phyloP scores from a whole-genome alignment of 2,113 vertebrate species.

The Pseudonaja textilis region DNA sequence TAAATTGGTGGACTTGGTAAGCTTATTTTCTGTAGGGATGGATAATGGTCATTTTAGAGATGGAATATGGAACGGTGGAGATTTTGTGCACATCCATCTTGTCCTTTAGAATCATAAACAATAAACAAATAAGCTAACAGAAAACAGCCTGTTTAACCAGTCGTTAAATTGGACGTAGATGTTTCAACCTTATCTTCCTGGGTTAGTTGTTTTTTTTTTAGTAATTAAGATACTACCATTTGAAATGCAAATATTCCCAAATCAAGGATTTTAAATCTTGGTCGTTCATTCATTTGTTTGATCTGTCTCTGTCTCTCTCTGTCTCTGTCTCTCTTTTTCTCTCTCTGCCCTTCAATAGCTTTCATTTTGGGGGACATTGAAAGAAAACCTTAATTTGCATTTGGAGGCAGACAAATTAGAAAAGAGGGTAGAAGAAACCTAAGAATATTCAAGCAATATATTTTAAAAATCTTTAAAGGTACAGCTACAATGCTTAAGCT shows the following conservation, averaged over 20 bases:
- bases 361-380: neutral
- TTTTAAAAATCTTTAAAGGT: neutral
- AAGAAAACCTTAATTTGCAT: neutral
- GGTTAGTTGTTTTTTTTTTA: neutral
- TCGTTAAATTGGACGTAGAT: neutral
- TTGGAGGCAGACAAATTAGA: constrained; percentile 50
- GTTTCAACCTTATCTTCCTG: neutral
- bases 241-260: neutral
- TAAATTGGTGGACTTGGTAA: neutral
- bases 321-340: neutral
- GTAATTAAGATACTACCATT: neutral
- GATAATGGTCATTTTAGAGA: neutral
- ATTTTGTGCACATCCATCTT: neutral
- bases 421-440: neutral
- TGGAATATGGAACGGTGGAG: neutral
- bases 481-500: neutral
- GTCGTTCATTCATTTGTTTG: too few relatives aligned
- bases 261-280: neutral
- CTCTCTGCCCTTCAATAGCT: neutral
- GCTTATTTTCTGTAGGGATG: neutral
- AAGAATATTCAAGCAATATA: neutral
- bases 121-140: too few relatives aligned
- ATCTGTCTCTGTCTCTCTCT: neutral
- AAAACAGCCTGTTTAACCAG: too few relatives aligned
- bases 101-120: neutral